These are phyloP conservation scores for Helogale parvula DNA, from an alignment of 2,113 vertebrate species.

Conservation along the genomic window DNA sequence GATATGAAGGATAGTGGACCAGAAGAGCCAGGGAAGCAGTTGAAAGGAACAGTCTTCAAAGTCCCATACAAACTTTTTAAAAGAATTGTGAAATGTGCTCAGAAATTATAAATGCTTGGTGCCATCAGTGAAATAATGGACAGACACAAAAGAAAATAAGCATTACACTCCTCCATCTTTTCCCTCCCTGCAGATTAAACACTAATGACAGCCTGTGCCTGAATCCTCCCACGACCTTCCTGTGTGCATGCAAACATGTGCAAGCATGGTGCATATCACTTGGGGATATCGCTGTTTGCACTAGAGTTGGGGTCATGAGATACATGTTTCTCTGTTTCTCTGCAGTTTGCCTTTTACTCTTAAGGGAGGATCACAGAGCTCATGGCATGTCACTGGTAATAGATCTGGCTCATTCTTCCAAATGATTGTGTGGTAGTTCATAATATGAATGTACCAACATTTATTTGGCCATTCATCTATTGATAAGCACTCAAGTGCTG, in stretches of 20 bases:
- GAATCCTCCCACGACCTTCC: neutral
- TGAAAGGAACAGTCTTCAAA: neutral
- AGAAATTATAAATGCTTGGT: neutral
- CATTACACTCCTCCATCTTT: neutral
- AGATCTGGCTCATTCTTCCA: slow-evolving; percentile 33
- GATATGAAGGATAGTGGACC: neutral
- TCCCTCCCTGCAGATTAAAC: neutral
- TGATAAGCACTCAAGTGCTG: neutral
- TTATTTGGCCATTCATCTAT: neutral
- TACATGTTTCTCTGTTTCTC: neutral
- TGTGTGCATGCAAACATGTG: neutral
- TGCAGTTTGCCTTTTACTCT: neutral
- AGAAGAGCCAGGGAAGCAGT: neutral
- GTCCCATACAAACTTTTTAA: neutral
- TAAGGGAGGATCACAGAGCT: neutral
- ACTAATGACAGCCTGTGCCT: neutral
- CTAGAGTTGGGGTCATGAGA: neutral
- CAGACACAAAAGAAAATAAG: neutral
- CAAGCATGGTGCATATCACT: neutral
- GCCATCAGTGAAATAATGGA: neutral
- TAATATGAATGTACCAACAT: neutral
- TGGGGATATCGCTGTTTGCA: neutral
- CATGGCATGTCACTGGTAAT: neutral
- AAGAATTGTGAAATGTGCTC: neutral
- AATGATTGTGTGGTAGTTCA: neutral